Evolutionary conservation across 2,113 vertebrate species (phyloP), one percentile per base, ranked within the genome.

Genomic region (Oryctolagus cuniculus): DNA sequence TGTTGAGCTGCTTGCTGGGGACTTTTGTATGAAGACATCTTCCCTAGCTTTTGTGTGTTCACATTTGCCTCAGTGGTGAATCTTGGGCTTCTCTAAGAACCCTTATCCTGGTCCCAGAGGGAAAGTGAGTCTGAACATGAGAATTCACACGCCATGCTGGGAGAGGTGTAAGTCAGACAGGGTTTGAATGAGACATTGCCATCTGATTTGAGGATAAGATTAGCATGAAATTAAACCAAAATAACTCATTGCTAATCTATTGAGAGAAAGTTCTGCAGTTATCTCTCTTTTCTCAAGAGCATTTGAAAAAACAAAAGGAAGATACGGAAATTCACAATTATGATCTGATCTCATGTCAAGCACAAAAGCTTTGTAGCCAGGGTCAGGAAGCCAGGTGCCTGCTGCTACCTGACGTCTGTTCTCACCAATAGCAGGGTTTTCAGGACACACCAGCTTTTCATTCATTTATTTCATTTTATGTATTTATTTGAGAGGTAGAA

Each of bases 341-440:
- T 79, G 29, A 66, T 1, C 29, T 22, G 19, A 3, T 61, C 66
- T 74, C 21, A 16, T 0, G 2, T 44, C 21, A 74, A 53, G 66
- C 31, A 63, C 36, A 53, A n/a, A 69, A 53, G 31, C 72, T 87
- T 31, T 0, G 2, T 0, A 61, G 81, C 31, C 44, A 31, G 63
- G 51, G 25, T 29, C 38, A n/a, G 58, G n/a, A 73, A n/a, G n/a
- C 1, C 0, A 10, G 12, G 10, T 51, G 4, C 31, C 10, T 6
- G 21, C 10, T 29, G 13, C 16, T 31, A 9, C 53, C 75, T 7
- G 61, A 64, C 10, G 1, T 2, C 81, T 27, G 74, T 4, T 36
- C 29, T 16, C 12, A 6, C 31, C 21, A 0, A 0, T 1, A 17
- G 36, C n/a, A n/a, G 24, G 89, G 0, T 34, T 29, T 58, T 70